These are phyloP conservation scores for Yponomeuta evonymella DNA, from an alignment of 2,888 invertebrate species.

Conservation along the genomic window DNA sequence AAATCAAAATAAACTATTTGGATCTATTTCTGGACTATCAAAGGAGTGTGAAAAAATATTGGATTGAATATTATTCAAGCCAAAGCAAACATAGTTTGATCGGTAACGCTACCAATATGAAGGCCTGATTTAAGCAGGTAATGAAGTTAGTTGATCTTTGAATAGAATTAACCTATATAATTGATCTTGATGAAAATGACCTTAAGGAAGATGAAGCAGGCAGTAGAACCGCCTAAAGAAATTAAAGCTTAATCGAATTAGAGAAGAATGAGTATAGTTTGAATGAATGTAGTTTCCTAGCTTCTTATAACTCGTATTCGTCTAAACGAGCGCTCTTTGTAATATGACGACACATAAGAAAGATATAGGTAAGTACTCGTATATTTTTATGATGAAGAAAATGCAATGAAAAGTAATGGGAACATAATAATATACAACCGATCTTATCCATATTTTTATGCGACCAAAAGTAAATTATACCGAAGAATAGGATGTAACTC, in stretches of 20 bases:
- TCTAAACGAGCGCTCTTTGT: not conserved
- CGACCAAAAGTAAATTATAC: conserved; percentile 8
- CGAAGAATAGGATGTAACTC: conserved; percentile 20
- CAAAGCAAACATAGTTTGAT: not conserved
- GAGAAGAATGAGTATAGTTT: conserved; percentile 27
- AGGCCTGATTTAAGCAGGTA: conserved; percentile 3
- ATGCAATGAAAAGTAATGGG: not conserved
- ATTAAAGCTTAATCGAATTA: conserved; percentile 66
- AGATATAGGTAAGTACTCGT: not conserved
- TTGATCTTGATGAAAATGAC: conserved; percentile 41
- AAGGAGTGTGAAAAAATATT: not conserved
- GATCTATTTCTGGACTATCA: not conserved
- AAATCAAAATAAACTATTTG: conserved; percentile 4
- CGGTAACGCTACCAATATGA: not conserved
- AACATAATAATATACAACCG: conserved; percentile 9
- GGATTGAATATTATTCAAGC: not conserved
- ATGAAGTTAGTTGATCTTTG: conserved; percentile 20
- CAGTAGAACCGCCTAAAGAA: conserved; percentile 52
- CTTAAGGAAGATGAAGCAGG: conserved; percentile 47
- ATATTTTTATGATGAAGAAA: conserved; percentile 4
- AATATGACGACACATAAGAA: not conserved
- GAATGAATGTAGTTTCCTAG: not conserved
- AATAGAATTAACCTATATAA: conserved; percentile 60
- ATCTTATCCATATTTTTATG: conserved; percentile 7
- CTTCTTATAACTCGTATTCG: not conserved